phyloP scores from a whole-genome alignment of 2,888 invertebrate species.

The Brenthis hecate region DNA sequence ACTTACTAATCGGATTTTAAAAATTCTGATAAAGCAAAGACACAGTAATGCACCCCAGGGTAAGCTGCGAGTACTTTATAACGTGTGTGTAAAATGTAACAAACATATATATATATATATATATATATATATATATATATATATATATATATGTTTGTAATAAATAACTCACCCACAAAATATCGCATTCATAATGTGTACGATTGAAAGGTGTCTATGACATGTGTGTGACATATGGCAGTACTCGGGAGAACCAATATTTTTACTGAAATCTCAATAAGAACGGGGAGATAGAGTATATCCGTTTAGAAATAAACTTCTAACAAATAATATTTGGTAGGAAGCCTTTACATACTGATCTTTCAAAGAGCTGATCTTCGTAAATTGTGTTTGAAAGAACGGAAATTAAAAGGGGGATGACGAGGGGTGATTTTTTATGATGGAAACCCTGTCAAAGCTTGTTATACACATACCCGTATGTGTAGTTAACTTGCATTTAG shows the following conservation, averaged over 20 bases:
- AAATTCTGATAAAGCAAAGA: too few species aligned
- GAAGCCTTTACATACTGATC: constrained; percentile 52
- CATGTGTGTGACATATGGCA: not conserved
- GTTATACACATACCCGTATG: not conserved
- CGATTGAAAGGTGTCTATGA: too few species aligned
- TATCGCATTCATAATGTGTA: not conserved
- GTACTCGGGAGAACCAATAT: not conserved
- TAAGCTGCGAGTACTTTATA: too few species aligned
- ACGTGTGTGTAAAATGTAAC: too few species aligned
- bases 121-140: too few species aligned
- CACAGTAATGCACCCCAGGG: too few species aligned
- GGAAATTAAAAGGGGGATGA: constrained; percentile 65
- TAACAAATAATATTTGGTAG: constrained; percentile 39
- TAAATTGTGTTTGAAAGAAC: constrained; percentile 60
- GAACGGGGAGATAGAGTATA: constrained; percentile 18
- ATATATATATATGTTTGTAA: too few species aligned
- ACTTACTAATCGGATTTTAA: too few species aligned
- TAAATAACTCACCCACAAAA: not conserved
- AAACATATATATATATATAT: not conserved
- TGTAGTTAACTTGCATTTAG: not conserved
- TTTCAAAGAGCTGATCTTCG: constrained; percentile 50
- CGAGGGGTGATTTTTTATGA: constrained; percentile 20
- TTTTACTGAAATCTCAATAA: not conserved
- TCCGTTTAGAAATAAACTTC: constrained; percentile 32
- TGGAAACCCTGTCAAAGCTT: constrained; percentile 2